These are phyloP conservation scores for Trichoplax adhaerens DNA, from an alignment of 37 sponge, comb jelly and placozoan species.

Conservation along the genomic window DNA sequence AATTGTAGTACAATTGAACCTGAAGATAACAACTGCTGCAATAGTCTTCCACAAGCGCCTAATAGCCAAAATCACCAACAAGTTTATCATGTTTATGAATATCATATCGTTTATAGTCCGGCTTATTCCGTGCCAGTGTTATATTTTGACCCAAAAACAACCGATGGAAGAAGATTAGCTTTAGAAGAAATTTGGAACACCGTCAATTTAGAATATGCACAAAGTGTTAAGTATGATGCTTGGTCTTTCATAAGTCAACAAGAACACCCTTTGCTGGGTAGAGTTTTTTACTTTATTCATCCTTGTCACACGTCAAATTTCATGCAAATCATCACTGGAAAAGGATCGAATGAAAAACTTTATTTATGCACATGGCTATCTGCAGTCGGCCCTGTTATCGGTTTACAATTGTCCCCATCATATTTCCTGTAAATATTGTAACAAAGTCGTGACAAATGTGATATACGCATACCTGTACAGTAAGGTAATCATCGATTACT, in stretches of 20 bases:
- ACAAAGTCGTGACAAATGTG: too few relatives aligned
- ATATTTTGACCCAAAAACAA: conserved; percentile 46
- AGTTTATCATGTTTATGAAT: conserved; percentile 14
- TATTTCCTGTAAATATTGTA: too few relatives aligned
- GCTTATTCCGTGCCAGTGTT: conserved; percentile 77
- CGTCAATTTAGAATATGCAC: conserved; percentile 5
- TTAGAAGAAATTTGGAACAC: conserved; percentile 55
- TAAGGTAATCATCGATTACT: too few relatives aligned
- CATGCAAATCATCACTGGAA: conserved; percentile 24
- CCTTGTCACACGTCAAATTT: conserved; percentile 71
- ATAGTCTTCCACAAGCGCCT: too few relatives aligned
- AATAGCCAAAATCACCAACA: too few relatives aligned
- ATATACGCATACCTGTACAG: too few relatives aligned
- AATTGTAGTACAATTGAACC: too few relatives aligned
- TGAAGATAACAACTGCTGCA: too few relatives aligned
- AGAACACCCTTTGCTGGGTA: conserved; percentile 64
- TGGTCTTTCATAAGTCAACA: conserved; percentile 58
- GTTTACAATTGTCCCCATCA: conserved; percentile 28
- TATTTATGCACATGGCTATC: conserved; percentile 49
- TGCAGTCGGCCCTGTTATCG: conserved; percentile 32
- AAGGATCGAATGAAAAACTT: not conserved
- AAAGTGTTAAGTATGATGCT: not conserved
- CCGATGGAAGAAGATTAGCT: conserved; percentile 31
- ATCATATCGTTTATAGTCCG: conserved; percentile 57
- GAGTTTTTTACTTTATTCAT: conserved; percentile 70